These are phyloP conservation scores for Deilephila porcellus DNA, from an alignment of 2,888 invertebrate species.

Conservation along the genomic window DNA sequence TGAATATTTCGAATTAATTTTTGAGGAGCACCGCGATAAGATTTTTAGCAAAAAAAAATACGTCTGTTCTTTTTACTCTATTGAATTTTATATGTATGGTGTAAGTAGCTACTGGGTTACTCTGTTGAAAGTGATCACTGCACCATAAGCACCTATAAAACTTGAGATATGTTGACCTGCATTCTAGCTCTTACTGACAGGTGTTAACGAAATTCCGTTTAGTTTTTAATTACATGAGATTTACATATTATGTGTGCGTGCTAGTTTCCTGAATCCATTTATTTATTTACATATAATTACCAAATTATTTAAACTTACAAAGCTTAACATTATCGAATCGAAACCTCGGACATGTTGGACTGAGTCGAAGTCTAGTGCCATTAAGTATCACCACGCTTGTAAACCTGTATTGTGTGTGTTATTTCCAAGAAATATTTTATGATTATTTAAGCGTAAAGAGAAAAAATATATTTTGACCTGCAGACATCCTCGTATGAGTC, in stretches of 20 bases:
- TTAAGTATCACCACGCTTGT: not conserved
- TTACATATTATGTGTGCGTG: too few species aligned
- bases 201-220: too few species aligned
- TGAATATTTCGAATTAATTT: not conserved
- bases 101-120: too few species aligned
- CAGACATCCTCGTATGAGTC: constrained; percentile 12
- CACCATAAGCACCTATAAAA: too few species aligned
- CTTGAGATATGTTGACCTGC: too few species aligned
- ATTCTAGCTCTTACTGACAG: too few species aligned
- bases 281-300: not conserved
- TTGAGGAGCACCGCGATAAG: not conserved
- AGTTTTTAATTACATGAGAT: too few species aligned
- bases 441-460: not conserved
- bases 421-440: constrained; percentile 8
- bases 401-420: constrained; percentile 9
- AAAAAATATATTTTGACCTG: constrained; percentile 1
- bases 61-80: not conserved
- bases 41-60: not conserved
- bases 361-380: not conserved
- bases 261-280: too few species aligned
- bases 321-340: not conserved
- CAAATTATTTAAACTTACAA: not conserved
- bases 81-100: not conserved
- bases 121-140: too few species aligned
- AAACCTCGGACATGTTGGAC: not conserved